Evolutionary conservation across 2,888 invertebrate genomes (phyloP), one percentile per base, ranked within the genome.

Genomic region (Deilephila elpenor): DNA sequence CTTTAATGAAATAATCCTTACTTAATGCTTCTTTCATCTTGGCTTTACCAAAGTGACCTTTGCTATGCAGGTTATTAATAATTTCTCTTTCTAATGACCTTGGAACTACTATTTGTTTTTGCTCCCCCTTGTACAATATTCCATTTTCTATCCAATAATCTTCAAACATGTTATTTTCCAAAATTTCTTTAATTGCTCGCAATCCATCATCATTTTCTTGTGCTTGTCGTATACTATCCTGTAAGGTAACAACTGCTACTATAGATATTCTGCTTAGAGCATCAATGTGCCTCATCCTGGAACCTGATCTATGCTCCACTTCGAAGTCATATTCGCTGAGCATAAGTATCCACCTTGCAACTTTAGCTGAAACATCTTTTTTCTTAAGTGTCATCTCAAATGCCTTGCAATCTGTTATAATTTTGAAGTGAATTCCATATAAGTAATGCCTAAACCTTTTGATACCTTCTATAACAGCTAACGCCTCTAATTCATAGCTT

Each of bases 31-130:
- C 67, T 67, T 6, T 32, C 74, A 20, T 80, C 53, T 80, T 80
- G 32, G 71, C 76, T 37, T 73, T 78, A 1, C 53, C 44, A 75
- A 82, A 82, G 76, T 83, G 80, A 0, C 82, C 82, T 67, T 75
- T 79, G 0, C 59, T 17, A 67, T 83, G 80, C 0, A 70, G 76
- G 44, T 59, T 77, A 14, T 72, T 74, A 25, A 82, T 73, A 4
- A 84, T 75, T 34, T 78, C 77, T 8, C 53, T 59, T 32, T 75
- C 73, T 85, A 92, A 84, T 14, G 32, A 25, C 25, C 77, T 82
- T 0, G 90, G 89, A 32, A 89, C 80, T 0, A 86, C 84, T 8
- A 83, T 61, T 8, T n/a, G 70, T 29, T 76, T 77, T 17, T 78
- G n/a, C 0, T 61, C 34, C 8, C 80, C 81, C 61, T 81, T 83